Conservation (phyloP, 2,797 vertebrate species). For the Pogonophryne albipinna region DNA sequence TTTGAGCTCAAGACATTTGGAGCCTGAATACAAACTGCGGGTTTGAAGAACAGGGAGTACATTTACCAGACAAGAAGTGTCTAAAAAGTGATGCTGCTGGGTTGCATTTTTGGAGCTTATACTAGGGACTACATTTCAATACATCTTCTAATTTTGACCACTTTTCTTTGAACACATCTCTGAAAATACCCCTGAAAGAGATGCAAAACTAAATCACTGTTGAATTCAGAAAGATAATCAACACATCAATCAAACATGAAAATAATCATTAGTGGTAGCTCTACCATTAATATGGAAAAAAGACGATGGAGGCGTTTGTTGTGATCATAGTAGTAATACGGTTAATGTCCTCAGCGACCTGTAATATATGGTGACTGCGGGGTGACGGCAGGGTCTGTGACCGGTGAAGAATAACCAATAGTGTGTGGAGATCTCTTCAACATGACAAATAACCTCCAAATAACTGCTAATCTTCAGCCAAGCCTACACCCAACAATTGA, state of each 20-base stretch:
- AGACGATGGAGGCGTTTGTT: slow-evolving; percentile 16
- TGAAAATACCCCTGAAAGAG: not conserved
- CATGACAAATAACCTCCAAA: slow-evolving; percentile 57
- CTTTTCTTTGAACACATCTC: not conserved
- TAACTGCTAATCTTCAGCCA: slow-evolving; percentile 68
- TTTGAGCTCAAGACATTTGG: not conserved
- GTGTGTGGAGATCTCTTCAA: slow-evolving; percentile 48
- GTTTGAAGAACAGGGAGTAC: not conserved
- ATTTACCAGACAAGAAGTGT: not conserved
- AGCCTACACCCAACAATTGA: slow-evolving; percentile 70
- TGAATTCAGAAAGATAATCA: slow-evolving; percentile 14
- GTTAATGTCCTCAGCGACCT: slow-evolving; percentile 44
- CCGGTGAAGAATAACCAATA: slow-evolving; percentile 44
- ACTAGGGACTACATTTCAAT: not conserved
- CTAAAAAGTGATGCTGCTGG: not conserved
- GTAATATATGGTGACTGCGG: slow-evolving; percentile 42
- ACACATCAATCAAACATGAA: slow-evolving; percentile 16
- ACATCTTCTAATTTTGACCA: not conserved
- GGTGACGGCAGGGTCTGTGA: slow-evolving; percentile 46
- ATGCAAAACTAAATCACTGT: not conserved
- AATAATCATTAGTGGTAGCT: slow-evolving; percentile 9
- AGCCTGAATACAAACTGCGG: not conserved
- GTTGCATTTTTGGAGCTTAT: not conserved
- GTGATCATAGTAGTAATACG: slow-evolving; percentile 29
- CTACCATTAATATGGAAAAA: not conserved